phyloP scores from a whole-genome alignment of 2,888 invertebrate species.

The Hirtodrosophila alboralis region DNA sequence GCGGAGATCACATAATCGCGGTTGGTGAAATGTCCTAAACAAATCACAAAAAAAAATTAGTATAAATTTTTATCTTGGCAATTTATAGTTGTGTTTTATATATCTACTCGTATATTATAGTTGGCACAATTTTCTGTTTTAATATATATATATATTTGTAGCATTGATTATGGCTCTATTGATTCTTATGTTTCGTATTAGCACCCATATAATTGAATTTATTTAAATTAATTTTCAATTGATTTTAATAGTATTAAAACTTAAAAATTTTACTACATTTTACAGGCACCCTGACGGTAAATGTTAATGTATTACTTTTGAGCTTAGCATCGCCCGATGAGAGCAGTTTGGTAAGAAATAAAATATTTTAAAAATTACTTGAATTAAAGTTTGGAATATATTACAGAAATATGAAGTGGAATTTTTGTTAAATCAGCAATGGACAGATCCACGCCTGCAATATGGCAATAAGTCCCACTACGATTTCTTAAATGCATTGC shows the following conservation, averaged over 20 bases:
- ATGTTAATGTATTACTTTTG: conserved; percentile 96
- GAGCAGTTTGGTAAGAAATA: conserved; percentile 95
- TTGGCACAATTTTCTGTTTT: conserved; percentile 5
- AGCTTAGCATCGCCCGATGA: conserved; percentile 98
- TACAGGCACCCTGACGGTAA: conserved; percentile 94
- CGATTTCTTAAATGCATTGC: conserved; percentile 95
- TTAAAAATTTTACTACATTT: background rate
- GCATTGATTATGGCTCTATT: conserved; percentile 8
- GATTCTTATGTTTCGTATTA: conserved; percentile 8
- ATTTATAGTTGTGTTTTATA: background rate
- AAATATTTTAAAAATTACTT: background rate
- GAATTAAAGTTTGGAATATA: background rate
- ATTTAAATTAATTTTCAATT: background rate
- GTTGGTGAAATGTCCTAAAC: conserved; percentile 76
- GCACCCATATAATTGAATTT: no score
- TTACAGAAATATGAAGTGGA: conserved; percentile 97
- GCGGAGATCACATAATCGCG: conserved; percentile 84
- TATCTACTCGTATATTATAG: conserved; percentile 4
- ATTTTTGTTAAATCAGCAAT: conserved; percentile 96
- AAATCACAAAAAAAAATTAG: conserved; percentile 23
- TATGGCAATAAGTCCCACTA: conserved; percentile 95
- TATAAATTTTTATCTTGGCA: conserved; percentile 2
- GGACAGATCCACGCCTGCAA: conserved; percentile 94
- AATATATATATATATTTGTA: conserved; percentile 10
- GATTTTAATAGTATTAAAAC: background rate